These are phyloP conservation scores for Propithecus deckenii DNA, from an alignment of 2,797 vertebrate species.

Conservation along the genomic window DNA sequence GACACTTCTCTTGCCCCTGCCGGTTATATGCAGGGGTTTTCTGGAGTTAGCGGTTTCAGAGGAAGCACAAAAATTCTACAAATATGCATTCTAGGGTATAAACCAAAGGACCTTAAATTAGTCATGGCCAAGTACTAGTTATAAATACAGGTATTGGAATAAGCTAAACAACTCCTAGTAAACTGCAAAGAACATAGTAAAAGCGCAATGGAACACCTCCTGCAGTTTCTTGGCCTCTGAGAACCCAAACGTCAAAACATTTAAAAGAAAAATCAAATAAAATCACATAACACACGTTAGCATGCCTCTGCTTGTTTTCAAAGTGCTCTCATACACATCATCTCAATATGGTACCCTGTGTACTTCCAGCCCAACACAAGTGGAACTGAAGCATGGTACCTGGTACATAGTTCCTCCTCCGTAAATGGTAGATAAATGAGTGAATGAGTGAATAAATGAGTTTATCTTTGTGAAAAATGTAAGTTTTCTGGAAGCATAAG, in stretches of 20 bases:
- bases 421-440: not conserved
- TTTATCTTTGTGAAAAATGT: not conserved
- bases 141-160: slow-evolving; percentile 27
- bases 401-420: not conserved
- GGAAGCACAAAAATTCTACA: not conserved
- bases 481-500: not conserved
- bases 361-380: not conserved
- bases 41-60: slow-evolving; percentile 24
- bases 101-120: slow-evolving; percentile 27
- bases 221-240: not conserved
- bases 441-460: not conserved
- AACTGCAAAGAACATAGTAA: not conserved
- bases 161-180: not conserved
- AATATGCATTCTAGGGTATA: not conserved
- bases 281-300: not conserved
- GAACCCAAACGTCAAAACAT: not conserved
- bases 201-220: not conserved
- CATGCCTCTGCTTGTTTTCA: not conserved
- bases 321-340: not conserved
- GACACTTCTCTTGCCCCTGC: not conserved
- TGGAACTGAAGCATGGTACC: not conserved
- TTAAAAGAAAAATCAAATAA: not conserved
- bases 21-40: not conserved
- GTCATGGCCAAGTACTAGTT: not conserved
- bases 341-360: not conserved